phyloP scores from a whole-genome alignment of 2,113 vertebrate species.

The Malaclemys terrapin region DNA sequence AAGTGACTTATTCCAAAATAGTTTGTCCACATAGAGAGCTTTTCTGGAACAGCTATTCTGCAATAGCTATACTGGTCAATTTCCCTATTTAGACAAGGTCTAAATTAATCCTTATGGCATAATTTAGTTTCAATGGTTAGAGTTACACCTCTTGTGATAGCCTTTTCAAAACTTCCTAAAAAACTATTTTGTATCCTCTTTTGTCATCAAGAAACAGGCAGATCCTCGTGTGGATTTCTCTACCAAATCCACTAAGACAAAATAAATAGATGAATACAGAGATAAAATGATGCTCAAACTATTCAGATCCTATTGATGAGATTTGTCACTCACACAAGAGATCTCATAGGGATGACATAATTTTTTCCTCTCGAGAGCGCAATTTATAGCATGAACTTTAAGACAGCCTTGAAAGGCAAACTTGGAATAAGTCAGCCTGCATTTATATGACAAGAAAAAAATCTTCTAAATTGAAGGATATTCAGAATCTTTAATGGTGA shows the following conservation, averaged over 20 bases:
- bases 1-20: neutral
- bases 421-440: neutral
- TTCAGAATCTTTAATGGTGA: neutral
- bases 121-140: neutral
- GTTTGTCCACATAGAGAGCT: neutral
- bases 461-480: neutral
- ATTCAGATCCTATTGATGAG: neutral
- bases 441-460: neutral
- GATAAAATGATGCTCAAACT: neutral
- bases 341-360: neutral
- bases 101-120: neutral
- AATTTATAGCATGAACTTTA: neutral
- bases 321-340: neutral
- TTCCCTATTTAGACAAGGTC: neutral
- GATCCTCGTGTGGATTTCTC: neutral
- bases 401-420: neutral
- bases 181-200: neutral
- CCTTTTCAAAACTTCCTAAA: neutral
- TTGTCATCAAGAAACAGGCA: neutral
- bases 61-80: neutral
- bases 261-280: neutral
- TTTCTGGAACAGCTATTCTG: neutral
- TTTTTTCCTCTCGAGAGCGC: neutral
- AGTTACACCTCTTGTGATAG: neutral
- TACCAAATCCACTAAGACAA: neutral